Base-by-base conservation (phyloP, 2,797 vertebrate genomes). In the Luscinia luscinia region DNA sequence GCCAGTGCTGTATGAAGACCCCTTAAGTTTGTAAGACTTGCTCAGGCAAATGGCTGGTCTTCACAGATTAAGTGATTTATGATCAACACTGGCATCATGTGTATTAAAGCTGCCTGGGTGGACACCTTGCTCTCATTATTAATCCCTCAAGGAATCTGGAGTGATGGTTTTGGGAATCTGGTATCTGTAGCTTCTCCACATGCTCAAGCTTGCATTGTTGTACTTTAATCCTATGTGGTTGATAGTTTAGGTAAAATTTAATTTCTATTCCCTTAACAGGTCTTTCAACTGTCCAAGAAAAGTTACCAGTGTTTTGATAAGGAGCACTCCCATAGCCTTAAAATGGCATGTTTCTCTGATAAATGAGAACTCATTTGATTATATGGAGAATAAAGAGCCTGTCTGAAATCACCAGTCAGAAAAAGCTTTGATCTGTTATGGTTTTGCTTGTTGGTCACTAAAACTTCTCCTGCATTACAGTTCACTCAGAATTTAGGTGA, bases 301-400 rank as follows among this genome's bases (percentile, higher is more conserved):
- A 91, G 41, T 64, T 83, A 43, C 6, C 27, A 22, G 30, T 6
- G 55, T 66, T 91, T 84, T 59, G 48, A 72, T 58, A 52, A 95
- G 74, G 84, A 48, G 32, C 30, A 93, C 36, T 81, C 95, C 57
- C 92, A 22, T 49, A 52, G 36, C 81, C 66, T 86, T 88, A 81
- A 93, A 92, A 90, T 52, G n/a, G 5, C 46, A 32, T 43, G 18
- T 73, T 95, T 96, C 69, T 96, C 24, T 75, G 69, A 63, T 75
- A 93, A 94, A 64, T 92, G 77, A 96, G 79, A 82, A 74, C 30
- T 82, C 28, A n/a, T 57, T 51, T 70, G 24, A 40, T n/a, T 69
- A 11, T 30, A 18, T 7, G 48, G 48, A 68, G n/a, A 34, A 74
- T 30, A 74, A 84, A 73, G 49, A 69, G 4, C 26, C 77, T 59